phyloP scores from a whole-genome alignment of 2,888 invertebrate species.

The Tortrix viridana region DNA sequence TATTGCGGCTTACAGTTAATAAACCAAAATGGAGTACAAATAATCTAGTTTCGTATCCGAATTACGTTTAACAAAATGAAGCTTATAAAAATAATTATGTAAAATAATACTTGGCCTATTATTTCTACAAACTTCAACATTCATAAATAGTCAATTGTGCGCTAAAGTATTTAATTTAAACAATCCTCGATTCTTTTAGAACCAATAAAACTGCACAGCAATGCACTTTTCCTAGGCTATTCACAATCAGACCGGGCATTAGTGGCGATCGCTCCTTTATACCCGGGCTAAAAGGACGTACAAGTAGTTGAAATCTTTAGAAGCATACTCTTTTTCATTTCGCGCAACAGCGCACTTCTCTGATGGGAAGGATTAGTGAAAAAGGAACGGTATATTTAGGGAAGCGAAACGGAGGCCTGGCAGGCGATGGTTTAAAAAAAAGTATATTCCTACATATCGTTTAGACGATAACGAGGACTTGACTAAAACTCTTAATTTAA shows the following conservation, averaged over 20 bases:
- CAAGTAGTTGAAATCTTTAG: neutral
- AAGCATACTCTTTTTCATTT: neutral
- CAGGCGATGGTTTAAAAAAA: constrained; percentile 10
- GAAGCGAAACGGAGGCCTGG: constrained; percentile 6
- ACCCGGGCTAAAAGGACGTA: constrained; percentile 1
- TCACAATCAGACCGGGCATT: constrained; percentile 51
- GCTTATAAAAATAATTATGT: too few relatives aligned
- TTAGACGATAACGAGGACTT: neutral
- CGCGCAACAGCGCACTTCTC: constrained; percentile 20
- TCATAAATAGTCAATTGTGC: neutral
- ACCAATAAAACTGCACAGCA: constrained; percentile 57
- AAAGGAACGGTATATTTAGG: constrained; percentile 17
- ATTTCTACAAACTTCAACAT: neutral
- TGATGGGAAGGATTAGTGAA: constrained; percentile 26
- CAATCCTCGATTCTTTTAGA: constrained; percentile 44
- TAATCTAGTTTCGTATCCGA: too few relatives aligned
- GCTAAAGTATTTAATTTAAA: constrained; percentile 35
- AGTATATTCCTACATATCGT: neutral
- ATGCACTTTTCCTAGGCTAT: constrained; percentile 46
- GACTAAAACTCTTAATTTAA: neutral
- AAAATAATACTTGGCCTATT: neutral
- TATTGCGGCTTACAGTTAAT: too few relatives aligned
- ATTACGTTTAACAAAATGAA: too few relatives aligned
- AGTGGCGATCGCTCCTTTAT: constrained; percentile 59
- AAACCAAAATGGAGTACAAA: too few relatives aligned